Percentiles rank a stretch among this genome's conserved stretches.
Conservation (phyloP, 2,113 vertebrate genomes). For the Vidua macroura region DNA sequence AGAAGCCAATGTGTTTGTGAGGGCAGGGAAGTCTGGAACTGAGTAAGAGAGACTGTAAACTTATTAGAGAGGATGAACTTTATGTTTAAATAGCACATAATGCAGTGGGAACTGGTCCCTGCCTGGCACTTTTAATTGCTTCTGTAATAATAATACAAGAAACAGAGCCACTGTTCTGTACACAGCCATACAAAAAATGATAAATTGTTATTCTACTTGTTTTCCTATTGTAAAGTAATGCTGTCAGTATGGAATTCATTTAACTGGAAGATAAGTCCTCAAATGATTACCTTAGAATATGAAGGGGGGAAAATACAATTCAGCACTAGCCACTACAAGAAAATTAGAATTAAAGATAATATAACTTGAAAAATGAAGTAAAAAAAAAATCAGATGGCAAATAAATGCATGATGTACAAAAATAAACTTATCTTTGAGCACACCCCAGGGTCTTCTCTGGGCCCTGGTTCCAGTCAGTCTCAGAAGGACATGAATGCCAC, state of each 20-base stretch:
- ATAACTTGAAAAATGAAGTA: neutral
- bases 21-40: conserved; percentile 30
- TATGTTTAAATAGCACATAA: conserved; percentile 55
- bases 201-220: conserved; percentile 34
- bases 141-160: conserved; percentile 43
- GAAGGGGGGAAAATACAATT: neutral
- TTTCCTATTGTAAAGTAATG: conserved; percentile 35
- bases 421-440: neutral
- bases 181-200: conserved; percentile 37
- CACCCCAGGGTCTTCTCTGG: neutral
- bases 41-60: conserved; percentile 36
- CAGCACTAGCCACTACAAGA: neutral
- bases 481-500: neutral
- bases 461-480: neutral
- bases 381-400: neutral
- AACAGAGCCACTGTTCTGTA: conserved; percentile 37
- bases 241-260: conserved; percentile 43
- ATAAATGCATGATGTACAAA: neutral
- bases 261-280: conserved; percentile 21
- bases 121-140: conserved; percentile 57
- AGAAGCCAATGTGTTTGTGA: conserved; percentile 11
- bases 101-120: conserved; percentile 47
- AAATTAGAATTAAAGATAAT: neutral
- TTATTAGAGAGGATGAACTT: conserved; percentile 52
- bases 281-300: conserved; percentile 26